Evolutionary conservation across 2,888 invertebrate genomes (phyloP), one percentile per base, ranked within the genome.

Genomic region (Ectemnius cavifrons): DNA sequence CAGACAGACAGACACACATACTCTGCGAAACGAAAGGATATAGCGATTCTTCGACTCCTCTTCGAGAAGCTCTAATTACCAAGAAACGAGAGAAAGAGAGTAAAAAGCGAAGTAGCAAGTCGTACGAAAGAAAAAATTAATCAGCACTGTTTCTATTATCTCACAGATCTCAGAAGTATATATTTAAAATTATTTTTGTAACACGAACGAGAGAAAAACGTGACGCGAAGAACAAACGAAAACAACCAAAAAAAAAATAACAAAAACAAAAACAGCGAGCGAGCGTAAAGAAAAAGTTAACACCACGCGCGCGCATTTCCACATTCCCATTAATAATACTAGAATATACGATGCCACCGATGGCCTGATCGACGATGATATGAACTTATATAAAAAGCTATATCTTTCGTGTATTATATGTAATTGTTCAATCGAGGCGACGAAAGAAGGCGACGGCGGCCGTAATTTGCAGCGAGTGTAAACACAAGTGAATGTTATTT

Each of bases 171-270:
- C 82, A 79, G 74, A 82, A 16, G 52, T 83, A 85, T 86, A 85
- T 86, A 86, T 84, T 81, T 82, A 85, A 84, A 87, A 83, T 88
- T 87, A 87, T 88, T 88, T 88, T 86, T 88, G 83, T 88, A 87
- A 84, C 77, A 78, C 74, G 75, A 60, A 80, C 77, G 78, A 75
- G 75, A 82, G 67, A 63, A 81, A 72, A 60, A 3, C 23, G 23
- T 2, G 23, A 2, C 23, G 23, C 23, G 23, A 67, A 73, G 37
- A 1, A 37, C 1, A 6, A 37, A 37, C 37, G 8, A 11, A 37
- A 0, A 2, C 37, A 2, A 23, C 16, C 16, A 52, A 52, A 37
- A 2, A 37, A 37, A n/a, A n/a, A n/a, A n/a, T n/a, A n/a, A n/a
- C n/a, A n/a, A n/a, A n/a, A n/a, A n/a, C n/a, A n/a, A n/a, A n/a